phyloP scores from a whole-genome alignment of 2,888 invertebrate species.

The Caenorhabditis afra region DNA sequence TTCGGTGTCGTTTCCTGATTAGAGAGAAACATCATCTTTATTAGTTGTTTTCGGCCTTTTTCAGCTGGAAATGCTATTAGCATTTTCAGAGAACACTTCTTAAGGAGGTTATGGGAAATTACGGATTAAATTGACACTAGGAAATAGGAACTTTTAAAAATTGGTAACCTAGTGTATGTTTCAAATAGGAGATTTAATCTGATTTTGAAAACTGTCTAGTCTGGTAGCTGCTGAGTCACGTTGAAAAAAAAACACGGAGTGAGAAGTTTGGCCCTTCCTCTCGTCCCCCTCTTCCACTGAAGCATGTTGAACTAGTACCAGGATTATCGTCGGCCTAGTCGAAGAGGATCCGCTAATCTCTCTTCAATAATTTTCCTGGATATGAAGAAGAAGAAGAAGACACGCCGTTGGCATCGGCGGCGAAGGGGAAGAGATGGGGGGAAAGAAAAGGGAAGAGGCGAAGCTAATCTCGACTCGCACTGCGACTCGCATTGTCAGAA shows the following conservation, averaged over 20 bases:
- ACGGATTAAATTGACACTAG: too few species aligned
- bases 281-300: too few species aligned
- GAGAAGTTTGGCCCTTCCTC: not conserved
- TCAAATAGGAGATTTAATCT: too few species aligned
- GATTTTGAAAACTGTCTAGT: too few species aligned
- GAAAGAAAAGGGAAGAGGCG: conserved; percentile 17
- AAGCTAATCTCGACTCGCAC: conserved; percentile 32
- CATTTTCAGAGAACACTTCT: not conserved
- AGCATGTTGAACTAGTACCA: conserved; percentile 34
- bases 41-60: not conserved
- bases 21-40: conserved; percentile 20
- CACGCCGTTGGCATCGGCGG: too few species aligned
- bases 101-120: not conserved
- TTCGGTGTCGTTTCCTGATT: conserved; percentile 19
- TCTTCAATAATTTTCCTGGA: conserved; percentile 39
- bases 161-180: too few species aligned
- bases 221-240: too few species aligned
- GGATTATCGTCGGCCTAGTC: conserved; percentile 32
- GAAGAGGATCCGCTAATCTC: conserved; percentile 45
- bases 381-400: not conserved
- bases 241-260: not conserved
- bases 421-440: not conserved
- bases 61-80: not conserved
- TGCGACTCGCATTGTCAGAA: conserved; percentile 37
- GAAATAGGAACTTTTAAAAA: too few species aligned